phyloP scores from a whole-genome alignment of 2,113 vertebrate genomes.

The Panthera leo region DNA sequence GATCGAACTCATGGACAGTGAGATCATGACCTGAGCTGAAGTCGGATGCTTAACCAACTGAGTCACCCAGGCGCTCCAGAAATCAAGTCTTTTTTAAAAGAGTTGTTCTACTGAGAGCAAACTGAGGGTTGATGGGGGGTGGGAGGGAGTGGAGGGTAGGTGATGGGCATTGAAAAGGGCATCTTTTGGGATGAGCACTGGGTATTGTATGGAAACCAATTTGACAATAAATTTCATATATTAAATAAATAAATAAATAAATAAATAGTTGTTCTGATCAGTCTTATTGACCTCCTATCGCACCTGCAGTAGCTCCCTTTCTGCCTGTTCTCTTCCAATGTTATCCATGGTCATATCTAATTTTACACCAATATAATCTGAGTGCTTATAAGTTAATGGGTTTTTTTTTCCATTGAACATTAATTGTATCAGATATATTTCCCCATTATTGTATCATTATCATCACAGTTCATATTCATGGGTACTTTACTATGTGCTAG shows the following conservation, averaged over 20 bases:
- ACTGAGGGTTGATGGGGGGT: too few species aligned
- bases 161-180: too few species aligned
- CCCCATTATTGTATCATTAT: neutral
- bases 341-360: neutral
- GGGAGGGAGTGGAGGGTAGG: too few species aligned
- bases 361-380: neutral
- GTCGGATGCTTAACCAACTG: too few species aligned
- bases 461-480: neutral
- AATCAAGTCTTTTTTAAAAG: too few species aligned
- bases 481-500: neutral
- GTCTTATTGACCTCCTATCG: neutral
- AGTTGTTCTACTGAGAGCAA: neutral
- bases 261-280: neutral
- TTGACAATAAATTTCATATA: too few species aligned
- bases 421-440: slow-evolving; percentile 16
- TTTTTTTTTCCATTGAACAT: neutral
- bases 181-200: too few species aligned
- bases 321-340: neutral
- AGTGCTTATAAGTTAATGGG: neutral
- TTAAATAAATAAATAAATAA: too few species aligned
- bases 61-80: too few species aligned
- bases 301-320: neutral
- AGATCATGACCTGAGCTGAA: too few species aligned
- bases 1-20: too few species aligned
- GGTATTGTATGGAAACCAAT: too few species aligned